phyloP scores from a whole-genome alignment of 2,113 vertebrate species.

The Sphaerodactylus townsendi region DNA sequence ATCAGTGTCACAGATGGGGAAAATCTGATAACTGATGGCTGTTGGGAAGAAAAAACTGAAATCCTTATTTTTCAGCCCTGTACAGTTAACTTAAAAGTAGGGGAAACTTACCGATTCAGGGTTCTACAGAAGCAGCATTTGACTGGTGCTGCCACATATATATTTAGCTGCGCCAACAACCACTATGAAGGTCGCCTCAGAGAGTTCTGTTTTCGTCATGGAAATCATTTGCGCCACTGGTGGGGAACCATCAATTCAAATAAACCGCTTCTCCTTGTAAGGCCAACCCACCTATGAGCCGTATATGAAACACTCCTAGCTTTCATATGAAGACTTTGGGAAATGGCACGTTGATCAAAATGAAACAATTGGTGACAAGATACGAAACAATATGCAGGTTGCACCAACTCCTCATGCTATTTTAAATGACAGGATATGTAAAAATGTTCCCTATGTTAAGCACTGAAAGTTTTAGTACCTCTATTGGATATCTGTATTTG shows the following conservation, averaged over 20 bases:
- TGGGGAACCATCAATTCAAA: neutral
- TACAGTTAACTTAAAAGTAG: neutral
- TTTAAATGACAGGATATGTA: neutral
- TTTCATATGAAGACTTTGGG: neutral
- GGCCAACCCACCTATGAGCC: neutral
- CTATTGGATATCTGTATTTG: slow-evolving; percentile 30
- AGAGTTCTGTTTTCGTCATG: no score
- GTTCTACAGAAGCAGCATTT: neutral
- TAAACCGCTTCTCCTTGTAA: neutral
- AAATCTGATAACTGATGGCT: slow-evolving; percentile 23
- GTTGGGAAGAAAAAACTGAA: neutral
- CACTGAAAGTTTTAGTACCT: slow-evolving; percentile 27
- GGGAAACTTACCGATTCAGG: neutral
- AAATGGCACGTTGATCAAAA: neutral
- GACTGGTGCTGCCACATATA: neutral
- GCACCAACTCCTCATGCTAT: neutral
- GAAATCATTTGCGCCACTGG: neutral
- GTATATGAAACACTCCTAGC: neutral
- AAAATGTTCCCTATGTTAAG: neutral
- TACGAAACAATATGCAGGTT: neutral
- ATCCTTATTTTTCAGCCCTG: slow-evolving; percentile 8
- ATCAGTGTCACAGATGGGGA: slow-evolving; percentile 19
- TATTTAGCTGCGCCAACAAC: neutral
- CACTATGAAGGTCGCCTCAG: no score
- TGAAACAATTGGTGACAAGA: neutral